Evolutionary conservation across 1,140 invertebrate species (phyloP).

Genomic region (Zaprionus taronus): DNA sequence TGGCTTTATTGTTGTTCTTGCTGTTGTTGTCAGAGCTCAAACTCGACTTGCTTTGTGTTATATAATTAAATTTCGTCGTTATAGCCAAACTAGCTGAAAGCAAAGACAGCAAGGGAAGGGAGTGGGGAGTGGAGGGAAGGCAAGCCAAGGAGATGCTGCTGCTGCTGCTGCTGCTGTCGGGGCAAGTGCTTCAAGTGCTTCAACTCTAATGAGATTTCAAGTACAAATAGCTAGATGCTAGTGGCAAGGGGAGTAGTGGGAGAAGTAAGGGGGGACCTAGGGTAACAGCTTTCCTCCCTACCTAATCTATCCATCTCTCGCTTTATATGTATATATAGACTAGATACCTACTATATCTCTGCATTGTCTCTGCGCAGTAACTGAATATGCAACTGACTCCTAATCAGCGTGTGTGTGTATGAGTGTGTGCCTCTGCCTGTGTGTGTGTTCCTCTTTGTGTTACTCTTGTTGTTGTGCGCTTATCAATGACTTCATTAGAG

Average conservation of each 20-base stretch:
- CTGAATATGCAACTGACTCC: slow-evolving; percentile 68
- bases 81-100: slow-evolving; percentile 48
- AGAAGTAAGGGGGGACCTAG: background rate
- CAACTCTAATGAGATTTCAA: slow-evolving; percentile 81
- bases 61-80: slow-evolving; percentile 73
- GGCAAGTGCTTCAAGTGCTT: slow-evolving; percentile 75
- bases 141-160: slow-evolving; percentile 3
- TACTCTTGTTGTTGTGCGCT: slow-evolving; percentile 51
- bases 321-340: background rate
- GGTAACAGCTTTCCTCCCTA: background rate
- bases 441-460: slow-evolving; percentile 19
- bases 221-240: slow-evolving; percentile 66
- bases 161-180: slow-evolving; percentile 47
- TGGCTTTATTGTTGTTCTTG: slow-evolving; percentile 55
- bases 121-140: background rate
- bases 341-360: slow-evolving; percentile 2
- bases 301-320: background rate
- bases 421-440: background rate
- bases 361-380: slow-evolving; percentile 68
- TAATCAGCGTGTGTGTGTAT: slow-evolving; percentile 56
- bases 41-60: slow-evolving; percentile 63
- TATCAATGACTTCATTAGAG: slow-evolving; percentile 82
- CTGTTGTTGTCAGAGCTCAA: slow-evolving; percentile 2
- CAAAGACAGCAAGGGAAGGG: background rate
- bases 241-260: background rate